These are phyloP conservation scores for Meles meles DNA, from an alignment of 2,113 vertebrate genomes.

Conservation along the genomic window DNA sequence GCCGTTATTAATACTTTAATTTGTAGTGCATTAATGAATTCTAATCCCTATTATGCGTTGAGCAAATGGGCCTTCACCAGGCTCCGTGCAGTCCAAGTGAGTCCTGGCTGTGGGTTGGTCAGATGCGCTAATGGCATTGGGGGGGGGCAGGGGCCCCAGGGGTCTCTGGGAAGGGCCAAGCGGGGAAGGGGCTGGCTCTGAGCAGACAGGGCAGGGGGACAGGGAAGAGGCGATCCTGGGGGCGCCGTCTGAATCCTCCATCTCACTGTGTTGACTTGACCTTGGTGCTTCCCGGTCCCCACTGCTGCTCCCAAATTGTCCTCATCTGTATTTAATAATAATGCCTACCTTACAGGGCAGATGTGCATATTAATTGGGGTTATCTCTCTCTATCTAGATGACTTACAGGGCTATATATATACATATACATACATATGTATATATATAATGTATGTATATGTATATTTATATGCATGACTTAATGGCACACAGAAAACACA, in stretches of 20 bases:
- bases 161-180: not conserved
- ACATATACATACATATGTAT: no score
- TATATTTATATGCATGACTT: not conserved
- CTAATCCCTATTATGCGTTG: slow-evolving; percentile 60
- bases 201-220: not conserved
- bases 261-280: not conserved
- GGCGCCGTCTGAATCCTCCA: not conserved
- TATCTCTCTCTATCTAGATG: not conserved
- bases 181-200: not conserved
- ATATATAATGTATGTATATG: no score
- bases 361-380: not conserved
- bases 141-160: not conserved
- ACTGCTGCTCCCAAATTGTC: not conserved
- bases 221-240: no score
- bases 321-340: not conserved
- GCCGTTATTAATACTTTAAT: slow-evolving; percentile 75
- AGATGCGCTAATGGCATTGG: not conserved
- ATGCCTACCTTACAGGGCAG: not conserved
- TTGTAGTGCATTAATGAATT: slow-evolving; percentile 75
- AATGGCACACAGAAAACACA: not conserved
- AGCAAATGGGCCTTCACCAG: slow-evolving; percentile 59
- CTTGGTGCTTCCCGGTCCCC: not conserved
- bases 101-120: slow-evolving; percentile 4
- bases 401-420: not conserved
- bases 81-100: slow-evolving; percentile 13